A percentile compares a stretch with the other conserved stretches of the same genome.
These are phyloP conservation scores for Istiophorus platypterus DNA, from an alignment of 2,113 vertebrate species.

Conservation along the genomic window DNA sequence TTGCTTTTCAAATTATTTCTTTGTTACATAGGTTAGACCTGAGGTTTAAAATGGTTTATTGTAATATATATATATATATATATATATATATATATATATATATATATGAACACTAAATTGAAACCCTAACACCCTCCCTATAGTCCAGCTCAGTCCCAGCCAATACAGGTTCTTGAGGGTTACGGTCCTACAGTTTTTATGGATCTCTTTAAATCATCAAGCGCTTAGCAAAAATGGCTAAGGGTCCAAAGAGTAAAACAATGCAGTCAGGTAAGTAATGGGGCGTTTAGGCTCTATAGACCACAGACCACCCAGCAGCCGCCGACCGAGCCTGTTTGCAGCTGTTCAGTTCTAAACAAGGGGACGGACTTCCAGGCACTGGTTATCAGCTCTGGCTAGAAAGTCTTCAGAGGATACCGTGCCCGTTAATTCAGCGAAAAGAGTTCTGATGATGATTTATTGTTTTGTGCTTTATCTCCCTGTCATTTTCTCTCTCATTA, in stretches of 20 bases:
- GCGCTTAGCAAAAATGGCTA: slow-evolving; percentile 78
- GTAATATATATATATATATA: slow-evolving; percentile 17
- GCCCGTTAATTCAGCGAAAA: slow-evolving; percentile 25
- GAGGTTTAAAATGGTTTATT: slow-evolving; percentile 68
- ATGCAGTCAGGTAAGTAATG: slow-evolving; percentile 81
- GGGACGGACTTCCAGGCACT: slow-evolving; percentile 22
- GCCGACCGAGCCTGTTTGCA: slow-evolving; percentile 41
- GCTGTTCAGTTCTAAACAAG: slow-evolving; percentile 54
- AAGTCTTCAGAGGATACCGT: slow-evolving; percentile 31
- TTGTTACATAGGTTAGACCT: slow-evolving; percentile 53
- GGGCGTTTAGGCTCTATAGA: slow-evolving; percentile 54
- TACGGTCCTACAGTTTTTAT: slow-evolving; percentile 75
- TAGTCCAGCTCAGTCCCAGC: slow-evolving; percentile 52
- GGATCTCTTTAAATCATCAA: slow-evolving; percentile 84
- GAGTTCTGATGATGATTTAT: slow-evolving; percentile 37
- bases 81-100: too few relatives aligned
- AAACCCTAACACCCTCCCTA: slow-evolving; percentile 52
- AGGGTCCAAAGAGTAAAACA: slow-evolving; percentile 78
- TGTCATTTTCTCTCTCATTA: slow-evolving; percentile 28
- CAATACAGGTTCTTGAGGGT: slow-evolving; percentile 68
- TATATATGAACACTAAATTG: slow-evolving; percentile 40
- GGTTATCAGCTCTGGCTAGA: slow-evolving; percentile 41
- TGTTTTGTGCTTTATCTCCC: slow-evolving; percentile 37
- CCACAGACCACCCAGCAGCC: slow-evolving; percentile 73
- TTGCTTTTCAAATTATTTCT: slow-evolving; percentile 62